Percentiles rank a stretch among this genome's conserved stretches.
Conservation (phyloP, 1,140 invertebrate species). For the Portunus trituberculatus region DNA sequence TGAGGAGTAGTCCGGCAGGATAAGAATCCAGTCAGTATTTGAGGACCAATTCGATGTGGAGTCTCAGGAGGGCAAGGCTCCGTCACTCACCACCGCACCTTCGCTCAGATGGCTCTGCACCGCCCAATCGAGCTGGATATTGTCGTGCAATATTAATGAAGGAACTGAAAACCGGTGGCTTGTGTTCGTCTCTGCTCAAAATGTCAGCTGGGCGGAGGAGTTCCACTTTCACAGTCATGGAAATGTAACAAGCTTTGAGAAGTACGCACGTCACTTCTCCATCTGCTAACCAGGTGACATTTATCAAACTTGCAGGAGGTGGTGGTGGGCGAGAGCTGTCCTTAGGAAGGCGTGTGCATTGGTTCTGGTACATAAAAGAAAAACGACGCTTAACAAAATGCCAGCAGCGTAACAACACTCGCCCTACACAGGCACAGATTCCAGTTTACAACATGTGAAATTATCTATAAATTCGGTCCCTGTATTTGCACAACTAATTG, state of each 20-base stretch:
- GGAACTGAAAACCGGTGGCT: neutral
- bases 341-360: neutral
- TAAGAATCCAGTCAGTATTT: no score
- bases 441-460: neutral
- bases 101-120: no score
- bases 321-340: neutral
- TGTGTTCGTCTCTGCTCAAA: neutral
- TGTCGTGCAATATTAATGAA: neutral
- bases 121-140: neutral
- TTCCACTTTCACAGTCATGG: neutral
- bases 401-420: neutral
- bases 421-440: conserved; percentile 2
- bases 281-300: neutral
- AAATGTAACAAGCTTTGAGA: neutral
- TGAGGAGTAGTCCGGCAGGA: no score
- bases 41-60: no score
- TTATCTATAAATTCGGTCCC: conserved; percentile 35
- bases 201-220: neutral
- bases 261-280: neutral
- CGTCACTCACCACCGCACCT: no score
- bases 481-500: conserved; percentile 60
- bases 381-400: neutral
- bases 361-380: neutral
- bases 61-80: no score
- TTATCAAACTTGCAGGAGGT: conserved; percentile 30